A percentile compares a stretch with the other conserved stretches of the same genome.
These are phyloP conservation scores for Dipodomys stephensi DNA, from an alignment of 2,113 vertebrate species.

Conservation along the genomic window DNA sequence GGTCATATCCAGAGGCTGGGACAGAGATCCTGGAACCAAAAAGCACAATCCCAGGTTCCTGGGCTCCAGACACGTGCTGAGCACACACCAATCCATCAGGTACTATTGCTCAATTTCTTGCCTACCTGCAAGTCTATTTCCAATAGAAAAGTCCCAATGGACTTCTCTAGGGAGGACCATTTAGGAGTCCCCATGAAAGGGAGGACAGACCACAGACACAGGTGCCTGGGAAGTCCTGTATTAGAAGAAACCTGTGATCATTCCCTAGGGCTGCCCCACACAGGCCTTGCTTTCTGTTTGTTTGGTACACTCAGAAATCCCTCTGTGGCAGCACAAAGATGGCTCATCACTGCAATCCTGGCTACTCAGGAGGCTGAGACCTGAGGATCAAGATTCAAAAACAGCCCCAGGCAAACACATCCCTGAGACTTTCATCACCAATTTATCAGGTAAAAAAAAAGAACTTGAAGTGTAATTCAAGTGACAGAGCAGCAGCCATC, in stretches of 20 bases:
- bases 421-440: too few relatives aligned
- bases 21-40: too few relatives aligned
- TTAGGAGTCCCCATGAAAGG: too few relatives aligned
- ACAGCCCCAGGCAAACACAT: too few relatives aligned
- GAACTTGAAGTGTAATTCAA: too few relatives aligned
- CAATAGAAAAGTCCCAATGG: not conserved
- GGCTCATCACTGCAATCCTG: too few relatives aligned
- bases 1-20: not conserved
- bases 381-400: too few relatives aligned
- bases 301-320: not conserved
- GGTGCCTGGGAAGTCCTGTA: accelerated
- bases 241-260: not conserved
- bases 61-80: accelerated
- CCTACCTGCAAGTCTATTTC: not conserved
- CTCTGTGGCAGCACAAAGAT: not conserved
- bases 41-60: too few relatives aligned
- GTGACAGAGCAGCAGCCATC: too few relatives aligned
- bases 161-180: too few relatives aligned
- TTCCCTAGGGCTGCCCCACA: not conserved
- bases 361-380: too few relatives aligned
- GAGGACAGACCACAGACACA: not conserved
- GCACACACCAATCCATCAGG: not conserved
- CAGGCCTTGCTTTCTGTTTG: not conserved
- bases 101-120: not conserved
- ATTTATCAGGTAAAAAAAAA: too few relatives aligned